These are phyloP conservation scores for Tupiocoris notatus DNA, from an alignment of 2,888 invertebrate genomes.

Conservation along the genomic window DNA sequence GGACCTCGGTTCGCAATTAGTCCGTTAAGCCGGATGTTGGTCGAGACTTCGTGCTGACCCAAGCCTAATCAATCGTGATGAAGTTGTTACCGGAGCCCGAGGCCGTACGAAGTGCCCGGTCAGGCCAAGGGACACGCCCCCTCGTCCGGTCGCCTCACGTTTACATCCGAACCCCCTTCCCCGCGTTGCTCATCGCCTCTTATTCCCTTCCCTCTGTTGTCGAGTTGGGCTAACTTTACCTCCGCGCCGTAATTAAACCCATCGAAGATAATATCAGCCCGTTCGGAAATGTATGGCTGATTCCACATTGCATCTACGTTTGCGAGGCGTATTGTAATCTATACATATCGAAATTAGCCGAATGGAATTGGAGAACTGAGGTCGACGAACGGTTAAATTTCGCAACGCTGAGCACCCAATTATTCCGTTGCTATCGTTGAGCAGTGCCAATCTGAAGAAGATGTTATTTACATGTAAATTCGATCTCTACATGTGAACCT, in stretches of 20 bases:
- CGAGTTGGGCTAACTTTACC: too few species aligned
- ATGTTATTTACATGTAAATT: too few species aligned
- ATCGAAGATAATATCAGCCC: conserved; percentile 17
- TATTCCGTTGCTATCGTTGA: too few species aligned
- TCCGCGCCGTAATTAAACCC: conserved; percentile 26
- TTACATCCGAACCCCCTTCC: background rate
- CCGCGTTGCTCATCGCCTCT: background rate
- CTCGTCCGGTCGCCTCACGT: conserved; percentile 1
- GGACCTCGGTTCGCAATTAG: conserved; percentile 31
- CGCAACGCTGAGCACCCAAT: too few species aligned
- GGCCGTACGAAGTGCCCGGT: background rate
- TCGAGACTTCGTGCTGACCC: conserved; percentile 38
- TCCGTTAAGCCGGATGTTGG: conserved; percentile 38
- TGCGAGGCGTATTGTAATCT: background rate
- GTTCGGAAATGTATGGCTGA: conserved; percentile 11
- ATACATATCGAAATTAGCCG: background rate
- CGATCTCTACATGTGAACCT: too few species aligned
- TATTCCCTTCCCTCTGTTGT: background rate
- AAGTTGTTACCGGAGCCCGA: conserved; percentile 30
- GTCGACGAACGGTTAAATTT: too few species aligned
- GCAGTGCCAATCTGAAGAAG: too few species aligned
- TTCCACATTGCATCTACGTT: background rate
- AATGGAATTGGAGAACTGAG: too few species aligned
- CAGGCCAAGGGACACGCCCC: conserved; percentile 30
- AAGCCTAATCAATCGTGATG: conserved; percentile 41